A percentile compares a stretch with the other conserved stretches of the same genome.
Evolutionary conservation across 2,113 vertebrate species (phyloP).

Genomic region (Dipodomys merriami): DNA sequence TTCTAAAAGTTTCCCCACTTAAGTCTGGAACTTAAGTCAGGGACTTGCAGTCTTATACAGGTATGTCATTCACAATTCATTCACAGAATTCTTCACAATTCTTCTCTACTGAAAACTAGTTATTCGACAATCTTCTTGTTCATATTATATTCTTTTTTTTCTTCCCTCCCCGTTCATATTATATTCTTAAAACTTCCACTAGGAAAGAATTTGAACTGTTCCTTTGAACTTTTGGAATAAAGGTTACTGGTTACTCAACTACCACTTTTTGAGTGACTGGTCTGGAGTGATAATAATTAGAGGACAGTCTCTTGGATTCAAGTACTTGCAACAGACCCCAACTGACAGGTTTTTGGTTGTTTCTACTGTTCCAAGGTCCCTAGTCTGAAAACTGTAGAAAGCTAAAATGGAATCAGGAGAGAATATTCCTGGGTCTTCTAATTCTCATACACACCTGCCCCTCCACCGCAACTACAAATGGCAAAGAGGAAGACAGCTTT

Average conservation of each 20-base stretch:
- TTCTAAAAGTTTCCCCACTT: slow-evolving; percentile 44
- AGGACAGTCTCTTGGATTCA: slow-evolving; percentile 21
- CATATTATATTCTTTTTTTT: background rate
- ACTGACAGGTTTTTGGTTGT: background rate
- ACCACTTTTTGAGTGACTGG: background rate
- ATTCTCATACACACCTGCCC: background rate
- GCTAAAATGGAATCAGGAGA: slow-evolving; percentile 4
- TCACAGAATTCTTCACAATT: too few species aligned
- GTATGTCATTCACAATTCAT: background rate
- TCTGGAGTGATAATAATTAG: background rate
- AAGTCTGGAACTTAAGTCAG: background rate
- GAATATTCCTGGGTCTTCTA: background rate
- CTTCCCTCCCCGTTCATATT: too few species aligned
- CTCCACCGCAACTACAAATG: background rate
- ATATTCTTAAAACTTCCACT: background rate
- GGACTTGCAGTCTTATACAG: background rate
- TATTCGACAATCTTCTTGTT: background rate
- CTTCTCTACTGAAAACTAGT: background rate
- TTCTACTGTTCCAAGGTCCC: background rate
- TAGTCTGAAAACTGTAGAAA: slow-evolving; percentile 15
- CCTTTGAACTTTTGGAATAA: background rate
- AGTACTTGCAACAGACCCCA: background rate
- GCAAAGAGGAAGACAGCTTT: background rate
- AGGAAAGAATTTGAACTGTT: slow-evolving; percentile 24
- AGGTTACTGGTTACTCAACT: background rate